phyloP scores from a whole-genome alignment of 2,797 vertebrate genomes.

The Pitangus sulphuratus region DNA sequence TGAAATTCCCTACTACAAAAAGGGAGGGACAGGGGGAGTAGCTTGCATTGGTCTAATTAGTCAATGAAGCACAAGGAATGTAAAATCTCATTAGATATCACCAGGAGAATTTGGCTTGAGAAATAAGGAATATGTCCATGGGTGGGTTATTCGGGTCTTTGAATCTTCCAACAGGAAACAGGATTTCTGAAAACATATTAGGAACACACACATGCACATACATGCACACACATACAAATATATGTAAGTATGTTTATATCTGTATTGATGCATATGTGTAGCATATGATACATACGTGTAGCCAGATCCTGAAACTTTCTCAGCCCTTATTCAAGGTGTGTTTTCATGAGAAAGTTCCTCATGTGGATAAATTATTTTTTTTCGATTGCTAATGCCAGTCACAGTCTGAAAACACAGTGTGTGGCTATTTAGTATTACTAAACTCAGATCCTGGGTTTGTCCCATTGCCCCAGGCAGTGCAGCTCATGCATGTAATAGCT shows the following conservation, averaged over 20 bases:
- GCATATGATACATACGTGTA: fast-evolving
- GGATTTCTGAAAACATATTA: not conserved
- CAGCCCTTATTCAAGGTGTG: not conserved
- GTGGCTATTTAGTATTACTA: not conserved
- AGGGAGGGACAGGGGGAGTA: conserved; percentile 40
- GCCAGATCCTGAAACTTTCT: not conserved
- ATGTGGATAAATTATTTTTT: not conserved
- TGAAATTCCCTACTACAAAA: conserved; percentile 66
- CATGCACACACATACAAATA: not conserved
- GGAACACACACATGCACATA: not conserved
- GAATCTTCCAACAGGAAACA: conserved; percentile 21
- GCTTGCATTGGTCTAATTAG: conserved; percentile 62
- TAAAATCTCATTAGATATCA: conserved; percentile 53
- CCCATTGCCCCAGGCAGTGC: not conserved
- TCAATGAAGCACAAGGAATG: conserved; percentile 51
- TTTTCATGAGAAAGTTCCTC: not conserved
- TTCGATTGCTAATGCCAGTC: not conserved
- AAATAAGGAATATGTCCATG: conserved; percentile 31
- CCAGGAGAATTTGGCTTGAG: conserved; percentile 44
- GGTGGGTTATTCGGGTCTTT: not conserved
- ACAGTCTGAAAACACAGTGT: not conserved
- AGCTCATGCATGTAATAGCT: not conserved
- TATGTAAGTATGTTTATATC: fast-evolving
- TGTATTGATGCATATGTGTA: not conserved
- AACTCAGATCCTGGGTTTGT: not conserved